Evolutionary conservation across 2,888 invertebrate species (phyloP), one percentile per base, ranked within the genome.

Genomic region (Cordilura impudica): DNA sequence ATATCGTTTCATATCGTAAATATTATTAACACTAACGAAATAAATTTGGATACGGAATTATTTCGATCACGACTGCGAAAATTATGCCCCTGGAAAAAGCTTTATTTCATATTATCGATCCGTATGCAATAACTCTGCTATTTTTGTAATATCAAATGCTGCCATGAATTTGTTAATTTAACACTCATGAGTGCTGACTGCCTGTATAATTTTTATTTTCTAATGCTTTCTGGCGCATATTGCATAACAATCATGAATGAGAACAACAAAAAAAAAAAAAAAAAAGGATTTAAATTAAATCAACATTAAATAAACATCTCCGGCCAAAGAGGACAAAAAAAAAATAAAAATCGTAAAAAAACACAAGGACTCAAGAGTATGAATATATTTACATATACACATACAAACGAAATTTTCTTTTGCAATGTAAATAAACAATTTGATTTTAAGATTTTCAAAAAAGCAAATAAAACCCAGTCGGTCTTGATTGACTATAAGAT

Each of bases 131-230:
- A n/a, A n/a, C n/a, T n/a, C n/a, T n/a, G n/a, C n/a, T n/a, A n/a
- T n/a, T n/a, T n/a, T n/a, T n/a, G n/a, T n/a, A n/a, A n/a, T n/a
- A n/a, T n/a, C n/a, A n/a, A n/a, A n/a, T 39, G 35, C n/a, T 4
- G 12, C 12, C n/a, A 4, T 43, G 23, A 35, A 39, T 56, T 29
- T 47, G 19, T 23, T n/a, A 69, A 45, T 19, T 56, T 2, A 14
- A 71, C 53, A 53, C 61, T 45, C 71, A 63, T 54, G 72, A 23
- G 63, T 56, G 19, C 54, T 63, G 56, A 56, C 54, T 63, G 56
- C 56, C 54, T 63, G 53, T 35, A 14, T 26, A 47, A 31, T 1
- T 31, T 6, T 45, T 26, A 39, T 43, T 49, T 43, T 19, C n/a
- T 35, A 2, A 6, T 51, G 5, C 0, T 39, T 23, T 29, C 12